Conservation (phyloP, 2,797 vertebrate species). For the Gymnothorax javanicus region DNA sequence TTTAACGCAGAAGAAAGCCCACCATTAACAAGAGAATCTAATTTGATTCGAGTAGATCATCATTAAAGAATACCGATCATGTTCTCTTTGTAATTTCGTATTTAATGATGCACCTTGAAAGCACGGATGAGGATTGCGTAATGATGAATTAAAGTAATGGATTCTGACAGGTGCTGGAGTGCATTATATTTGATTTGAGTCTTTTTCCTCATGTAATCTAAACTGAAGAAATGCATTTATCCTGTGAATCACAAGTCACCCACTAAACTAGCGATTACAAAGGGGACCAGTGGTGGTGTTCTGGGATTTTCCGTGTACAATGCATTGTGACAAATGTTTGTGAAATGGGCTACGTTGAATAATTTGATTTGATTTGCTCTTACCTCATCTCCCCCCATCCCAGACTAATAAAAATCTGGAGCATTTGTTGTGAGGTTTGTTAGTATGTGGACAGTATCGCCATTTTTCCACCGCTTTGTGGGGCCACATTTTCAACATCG, state of each 20-base stretch:
- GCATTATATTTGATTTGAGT: neutral
- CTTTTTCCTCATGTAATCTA: neutral
- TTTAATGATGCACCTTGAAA: neutral
- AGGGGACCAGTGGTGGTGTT: too few relatives aligned
- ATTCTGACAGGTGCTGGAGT: neutral
- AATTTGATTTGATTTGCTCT: too few relatives aligned
- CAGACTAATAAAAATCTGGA: too few relatives aligned
- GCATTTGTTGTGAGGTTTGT: too few relatives aligned
- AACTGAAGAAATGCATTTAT: neutral
- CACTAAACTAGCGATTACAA: neutral
- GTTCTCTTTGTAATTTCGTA: neutral
- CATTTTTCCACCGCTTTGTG: too few relatives aligned
- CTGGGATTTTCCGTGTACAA: too few relatives aligned
- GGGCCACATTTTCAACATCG: too few relatives aligned
- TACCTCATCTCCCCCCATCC: too few relatives aligned
- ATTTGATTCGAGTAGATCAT: neutral
- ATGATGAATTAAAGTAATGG: neutral
- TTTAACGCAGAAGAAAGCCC: neutral
- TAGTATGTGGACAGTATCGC: too few relatives aligned
- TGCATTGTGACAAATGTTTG: too few relatives aligned
- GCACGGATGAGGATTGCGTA: neutral
- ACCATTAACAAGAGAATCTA: neutral
- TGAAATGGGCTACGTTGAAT: too few relatives aligned
- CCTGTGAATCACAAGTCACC: constrained; percentile 2
- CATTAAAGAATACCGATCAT: neutral